Percentiles rank a stretch among this genome's conserved stretches.
Conservation (phyloP, 2,888 invertebrate genomes). For the Microplitis deprimator region DNA sequence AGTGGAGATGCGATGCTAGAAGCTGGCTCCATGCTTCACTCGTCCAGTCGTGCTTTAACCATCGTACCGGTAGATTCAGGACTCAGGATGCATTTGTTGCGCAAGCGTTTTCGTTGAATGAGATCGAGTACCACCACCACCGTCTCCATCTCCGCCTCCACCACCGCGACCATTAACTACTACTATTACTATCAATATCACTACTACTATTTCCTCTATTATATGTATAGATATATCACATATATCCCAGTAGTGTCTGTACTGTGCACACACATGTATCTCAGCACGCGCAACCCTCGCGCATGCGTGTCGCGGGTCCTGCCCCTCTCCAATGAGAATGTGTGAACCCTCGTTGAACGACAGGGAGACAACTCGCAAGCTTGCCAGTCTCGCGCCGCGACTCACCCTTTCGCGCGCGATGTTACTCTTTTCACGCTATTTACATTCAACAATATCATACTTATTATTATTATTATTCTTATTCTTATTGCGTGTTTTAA, state of each 20-base stretch:
- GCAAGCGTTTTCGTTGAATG: conserved; percentile 11
- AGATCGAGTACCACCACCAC: background rate
- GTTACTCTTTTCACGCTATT: conserved; percentile 13
- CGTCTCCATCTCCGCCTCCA: background rate
- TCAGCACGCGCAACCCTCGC: conserved; percentile 27
- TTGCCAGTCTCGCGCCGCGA: conserved; percentile 35
- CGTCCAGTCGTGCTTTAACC: background rate
- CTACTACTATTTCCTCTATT: background rate
- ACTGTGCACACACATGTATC: conserved; percentile 11
- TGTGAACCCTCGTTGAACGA: conserved; percentile 2
- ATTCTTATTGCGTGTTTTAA: background rate
- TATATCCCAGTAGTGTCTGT: background rate
- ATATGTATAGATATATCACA: background rate
- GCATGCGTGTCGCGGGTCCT: conserved; percentile 31
- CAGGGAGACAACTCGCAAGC: conserved; percentile 17
- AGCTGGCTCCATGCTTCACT: too few species aligned
- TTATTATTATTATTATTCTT: background rate
- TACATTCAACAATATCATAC: background rate
- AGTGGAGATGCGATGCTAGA: background rate
- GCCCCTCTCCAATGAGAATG: background rate
- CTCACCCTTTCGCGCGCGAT: conserved; percentile 33
- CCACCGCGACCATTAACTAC: background rate
- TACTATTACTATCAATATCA: background rate
- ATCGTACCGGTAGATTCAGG: background rate
- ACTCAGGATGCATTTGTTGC: background rate